Evolutionary conservation across 2,113 vertebrate species (phyloP), one percentile per base, ranked within the genome.

Genomic region (Indicator maculatus): DNA sequence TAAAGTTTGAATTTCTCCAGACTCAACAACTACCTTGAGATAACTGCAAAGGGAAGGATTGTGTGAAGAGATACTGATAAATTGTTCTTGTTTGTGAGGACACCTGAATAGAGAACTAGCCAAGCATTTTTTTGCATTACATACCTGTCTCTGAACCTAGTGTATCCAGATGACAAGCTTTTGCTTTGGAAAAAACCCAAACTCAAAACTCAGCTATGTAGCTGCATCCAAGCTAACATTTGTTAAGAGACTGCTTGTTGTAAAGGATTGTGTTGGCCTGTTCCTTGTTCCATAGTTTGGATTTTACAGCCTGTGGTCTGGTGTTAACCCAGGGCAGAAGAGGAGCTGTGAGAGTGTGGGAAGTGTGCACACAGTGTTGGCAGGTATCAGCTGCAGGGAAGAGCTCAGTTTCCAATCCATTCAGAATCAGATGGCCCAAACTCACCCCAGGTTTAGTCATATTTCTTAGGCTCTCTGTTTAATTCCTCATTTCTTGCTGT

Each of bases 371-470:
- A 8, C 65, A 52, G 19, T 21, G 67, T 59, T 91, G 89, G 78
- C 83, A 71, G 61, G 45, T 14, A 27, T 58, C 0, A 1, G 71
- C 63, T 76, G 78, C 80, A 79, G 66, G 55, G 38, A 3, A 19
- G 30, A 70, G 82, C 58, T 80, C 52, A 16, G 38, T 59, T 92
- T 82, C 83, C n/a, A 36, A 64, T 66, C 72, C 69, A 36, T 89
- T 91, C 87, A 91, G 52, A 89, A 67, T 91, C 70, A 76, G 50
- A 82, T 78, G 50, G 81, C 56, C 55, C 87, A 83, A 84, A 85
- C 30, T 27, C 47, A 72, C 41, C 67, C 31, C 67, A 85, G 31
- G 16, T 85, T 94, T 83, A 85, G 71, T 87, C 52, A n/a, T 87
- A 50, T 72, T 87, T 89, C 61, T 93, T 77, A 70, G 63, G 11